These are phyloP conservation scores for Anneissia japonica DNA, from an alignment of 35 echinoderm and acorn worm species.

Conservation along the genomic window DNA sequence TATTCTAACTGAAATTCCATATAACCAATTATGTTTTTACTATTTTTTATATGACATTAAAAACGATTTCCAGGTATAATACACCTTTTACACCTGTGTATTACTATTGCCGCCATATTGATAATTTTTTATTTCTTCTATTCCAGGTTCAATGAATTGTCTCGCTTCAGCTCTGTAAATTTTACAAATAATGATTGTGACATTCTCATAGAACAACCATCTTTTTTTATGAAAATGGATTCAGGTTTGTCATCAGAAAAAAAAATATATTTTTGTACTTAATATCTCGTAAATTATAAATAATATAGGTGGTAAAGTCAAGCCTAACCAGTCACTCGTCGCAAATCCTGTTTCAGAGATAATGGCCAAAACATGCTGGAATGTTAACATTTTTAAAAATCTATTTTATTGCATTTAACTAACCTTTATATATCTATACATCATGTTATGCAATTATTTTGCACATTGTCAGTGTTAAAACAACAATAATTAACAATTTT, in stretches of 20 bases:
- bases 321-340: background rate
- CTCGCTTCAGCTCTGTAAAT: too few species aligned
- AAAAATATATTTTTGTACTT: background rate
- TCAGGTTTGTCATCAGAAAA: conserved; percentile 29
- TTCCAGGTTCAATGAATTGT: too few species aligned
- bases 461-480: background rate
- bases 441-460: background rate
- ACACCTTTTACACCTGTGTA: too few species aligned
- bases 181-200: conserved; percentile 47
- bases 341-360: background rate
- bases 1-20: too few species aligned
- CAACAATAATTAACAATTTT: background rate
- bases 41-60: too few species aligned
- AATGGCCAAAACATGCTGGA: background rate
- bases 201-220: conserved; percentile 55
- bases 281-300: background rate
- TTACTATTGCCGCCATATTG: too few species aligned
- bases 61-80: too few species aligned
- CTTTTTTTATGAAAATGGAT: conserved; percentile 86
- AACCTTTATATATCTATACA: background rate
- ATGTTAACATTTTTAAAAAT: background rate
- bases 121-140: too few species aligned
- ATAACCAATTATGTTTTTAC: too few species aligned
- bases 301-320: background rate
- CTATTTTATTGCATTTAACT: background rate